These are phyloP conservation scores for Mesaphorura yosii DNA, from an alignment of 1,140 invertebrate genomes.

Conservation along the genomic window DNA sequence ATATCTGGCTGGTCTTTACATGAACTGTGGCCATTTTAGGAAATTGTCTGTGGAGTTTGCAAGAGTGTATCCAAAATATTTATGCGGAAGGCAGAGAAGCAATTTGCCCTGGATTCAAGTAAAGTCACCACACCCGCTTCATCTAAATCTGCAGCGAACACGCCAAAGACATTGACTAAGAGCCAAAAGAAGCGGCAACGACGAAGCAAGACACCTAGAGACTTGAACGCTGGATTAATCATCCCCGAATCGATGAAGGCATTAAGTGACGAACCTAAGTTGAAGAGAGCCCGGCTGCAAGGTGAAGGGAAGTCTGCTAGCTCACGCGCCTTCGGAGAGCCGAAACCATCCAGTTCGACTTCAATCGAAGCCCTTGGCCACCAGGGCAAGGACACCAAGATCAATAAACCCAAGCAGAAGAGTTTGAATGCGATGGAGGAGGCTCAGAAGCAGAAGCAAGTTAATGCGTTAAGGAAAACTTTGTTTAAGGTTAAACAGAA, in stretches of 20 bases:
- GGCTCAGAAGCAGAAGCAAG: background rate
- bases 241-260: background rate
- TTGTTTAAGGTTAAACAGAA: background rate
- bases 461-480: background rate
- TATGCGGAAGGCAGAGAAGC: slow-evolving; percentile 5
- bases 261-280: background rate
- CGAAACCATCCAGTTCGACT: background rate
- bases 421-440: background rate
- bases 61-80: slow-evolving; percentile 5
- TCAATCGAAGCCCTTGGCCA: no score
- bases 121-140: background rate
- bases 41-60: slow-evolving; percentile 15
- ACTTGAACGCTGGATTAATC: slow-evolving; percentile 3
- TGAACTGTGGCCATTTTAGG: background rate
- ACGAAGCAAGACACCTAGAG: background rate
- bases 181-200: background rate
- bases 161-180: background rate
- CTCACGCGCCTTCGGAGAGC: no score
- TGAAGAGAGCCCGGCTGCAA: no score
- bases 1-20: background rate
- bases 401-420: background rate
- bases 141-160: background rate
- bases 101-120: background rate
- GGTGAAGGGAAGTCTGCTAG: background rate
- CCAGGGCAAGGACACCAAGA: background rate